Base-by-base conservation (phyloP, 2,888 invertebrate species). In the Drosophila prolongata region DNA sequence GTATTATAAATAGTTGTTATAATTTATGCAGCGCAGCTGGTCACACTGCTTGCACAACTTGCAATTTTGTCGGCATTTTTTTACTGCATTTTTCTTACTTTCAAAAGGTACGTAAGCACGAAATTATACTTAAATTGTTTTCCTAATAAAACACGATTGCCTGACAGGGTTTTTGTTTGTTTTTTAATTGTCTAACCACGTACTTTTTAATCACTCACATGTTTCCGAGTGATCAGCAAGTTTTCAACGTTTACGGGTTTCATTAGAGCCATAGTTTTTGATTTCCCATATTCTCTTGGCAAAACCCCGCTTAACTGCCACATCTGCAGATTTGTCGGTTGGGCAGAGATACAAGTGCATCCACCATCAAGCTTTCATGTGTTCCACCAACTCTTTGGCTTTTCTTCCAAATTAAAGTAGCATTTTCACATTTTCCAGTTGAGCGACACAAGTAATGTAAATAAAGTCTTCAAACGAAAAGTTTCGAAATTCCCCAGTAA, bases 31-130 rank as follows among this genome's bases (percentile, higher is more conserved):
- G 1, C 14, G 11, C 47, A 34, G 47, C 38, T 62, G 62, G 62
- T 49, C 49, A 62, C 60, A 60, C 42, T 42, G 9, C 35, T 40
- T 62, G 53, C 47, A 65, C 80, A 81, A 84, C 85, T 84, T 84
- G 80, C 80, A 84, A 40, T 49, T 79, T 75, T 74, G 61, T 69
- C 74, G 73, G 73, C 75, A 68, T 70, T 75, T 76, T 56, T 59
- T 53, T 66, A 52, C 54, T 56, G 49, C 42, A 66, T 69, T 69
- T 70, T 57, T 72, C 13, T 60, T 58, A 55, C 52, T 61, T 75
- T 66, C 34, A n/a, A 43, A 76, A 83, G 83, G 77, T 70, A 75
- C 38, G 75, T 82, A 79, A 37, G 44, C n/a, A 38, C 6, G n/a
- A 24, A 49, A 35, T 27, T n/a, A 8, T 0, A 9, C 6, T n/a